Evolutionary conservation across 2,113 vertebrate genomes (phyloP), one percentile per base, ranked within the genome.

Genomic region (Piprites chloris): DNA sequence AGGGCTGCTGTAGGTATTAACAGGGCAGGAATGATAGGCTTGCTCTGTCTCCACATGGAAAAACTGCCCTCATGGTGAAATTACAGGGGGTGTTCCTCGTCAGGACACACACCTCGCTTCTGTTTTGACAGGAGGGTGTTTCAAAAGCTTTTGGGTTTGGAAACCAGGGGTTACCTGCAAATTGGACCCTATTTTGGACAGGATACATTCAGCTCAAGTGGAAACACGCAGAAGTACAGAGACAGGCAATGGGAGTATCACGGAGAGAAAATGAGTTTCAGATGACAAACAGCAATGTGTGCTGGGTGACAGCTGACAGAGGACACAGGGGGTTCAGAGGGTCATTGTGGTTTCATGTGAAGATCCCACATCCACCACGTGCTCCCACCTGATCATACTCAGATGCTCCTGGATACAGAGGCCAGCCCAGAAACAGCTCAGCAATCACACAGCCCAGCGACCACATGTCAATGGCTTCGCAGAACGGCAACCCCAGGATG

Each of bases 381-480:
- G 12, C 67, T 90, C 98, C 98, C 97, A 99, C 99, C 99, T 99
- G 99, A 88, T 99, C 99, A 4, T 99, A 99, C 96, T 99, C 99
- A 23, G 99, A 99, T 80, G 99, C 99, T 69, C 99, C 99, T 11
- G 99, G 99, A 93, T 99, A 99, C 32, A 99, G 98, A 47, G 99
- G 99, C 99, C 99, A 99, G 62, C 99, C 99, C 91, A 99, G 97
- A 73, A 99, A 99, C 87, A 99, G 98, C 93, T 99, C 99, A 12
- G 99, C 99, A 61, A 99, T 99, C 94, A 99, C 99, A 92, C 99
- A 99, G 83, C 99, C 99, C 97, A 99, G 73, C 0, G 99, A 99
- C 99, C 99, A 99, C 99, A 99, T 99, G 97, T 99, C 99, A 94
- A 99, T 99, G 56, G 99, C 99, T 97, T 99, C 99, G 73, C 99